Percentiles rank a stretch among this genome's conserved stretches.
Evolutionary conservation across 2,113 vertebrate genomes (phyloP).

Genomic region (Halcyon malimbica): DNA sequence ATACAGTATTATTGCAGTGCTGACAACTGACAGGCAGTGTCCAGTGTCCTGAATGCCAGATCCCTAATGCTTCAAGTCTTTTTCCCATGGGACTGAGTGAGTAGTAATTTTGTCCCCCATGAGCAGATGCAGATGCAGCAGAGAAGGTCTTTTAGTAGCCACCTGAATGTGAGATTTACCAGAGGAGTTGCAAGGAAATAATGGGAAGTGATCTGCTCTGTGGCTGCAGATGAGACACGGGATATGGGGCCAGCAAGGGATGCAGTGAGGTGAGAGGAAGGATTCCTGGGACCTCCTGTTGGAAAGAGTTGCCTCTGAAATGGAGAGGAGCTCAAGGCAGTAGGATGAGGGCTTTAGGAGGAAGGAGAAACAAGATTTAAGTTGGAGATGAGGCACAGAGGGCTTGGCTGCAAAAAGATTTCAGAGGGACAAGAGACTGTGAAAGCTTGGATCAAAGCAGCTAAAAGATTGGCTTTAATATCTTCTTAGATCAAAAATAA

Average conservation of each 20-base stretch:
- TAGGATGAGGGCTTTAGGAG: not conserved
- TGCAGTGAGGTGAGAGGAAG: not conserved
- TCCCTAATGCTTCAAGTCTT: not conserved
- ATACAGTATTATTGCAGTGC: not conserved
- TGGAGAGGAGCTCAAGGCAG: not conserved
- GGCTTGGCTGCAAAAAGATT: not conserved
- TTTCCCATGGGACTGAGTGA: not conserved
- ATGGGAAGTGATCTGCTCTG: not conserved
- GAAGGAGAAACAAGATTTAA: not conserved
- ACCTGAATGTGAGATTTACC: not conserved
- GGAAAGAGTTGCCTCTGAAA: not conserved
- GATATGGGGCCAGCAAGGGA: not conserved
- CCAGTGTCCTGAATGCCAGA: not conserved
- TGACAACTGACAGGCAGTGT: not conserved
- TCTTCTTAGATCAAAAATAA: constrained; percentile 42
- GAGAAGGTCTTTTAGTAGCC: not conserved
- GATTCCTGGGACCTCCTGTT: not conserved
- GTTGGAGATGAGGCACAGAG: not conserved
- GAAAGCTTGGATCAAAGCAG: constrained; percentile 31
- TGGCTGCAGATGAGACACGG: not conserved
- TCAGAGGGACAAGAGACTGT: not conserved
- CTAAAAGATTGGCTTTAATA: constrained; percentile 34
- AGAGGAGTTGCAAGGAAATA: not conserved
- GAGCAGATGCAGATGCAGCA: not conserved
- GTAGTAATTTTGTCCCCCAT: not conserved